A percentile compares a stretch with the other conserved stretches of the same genome.
Conservation (phyloP, 2,888 invertebrate species). For the Oscheius sp. region DNA sequence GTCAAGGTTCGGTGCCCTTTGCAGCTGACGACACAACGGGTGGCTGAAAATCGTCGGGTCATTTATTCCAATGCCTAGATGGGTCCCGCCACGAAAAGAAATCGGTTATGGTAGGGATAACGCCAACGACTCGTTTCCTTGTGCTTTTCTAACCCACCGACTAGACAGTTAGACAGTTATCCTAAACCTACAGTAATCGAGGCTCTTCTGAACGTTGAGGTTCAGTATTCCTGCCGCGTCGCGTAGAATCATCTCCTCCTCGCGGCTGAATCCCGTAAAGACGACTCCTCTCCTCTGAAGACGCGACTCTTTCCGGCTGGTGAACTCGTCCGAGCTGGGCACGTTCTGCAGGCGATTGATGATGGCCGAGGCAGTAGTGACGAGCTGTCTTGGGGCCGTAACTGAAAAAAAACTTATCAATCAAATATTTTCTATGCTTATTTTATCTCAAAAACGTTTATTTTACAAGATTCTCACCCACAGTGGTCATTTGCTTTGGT, state of each 20-base stretch:
- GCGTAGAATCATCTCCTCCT: slow-evolving; percentile 39
- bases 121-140: too few relatives aligned
- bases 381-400: background rate
- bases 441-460: too few relatives aligned
- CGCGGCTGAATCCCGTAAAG: slow-evolving; percentile 45
- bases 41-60: slow-evolving; percentile 20
- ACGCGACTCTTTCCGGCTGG: background rate
- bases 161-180: background rate
- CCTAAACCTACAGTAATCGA: slow-evolving; percentile 14
- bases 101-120: too few relatives aligned
- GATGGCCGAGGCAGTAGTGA: slow-evolving; percentile 26
- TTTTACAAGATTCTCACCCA: too few relatives aligned
- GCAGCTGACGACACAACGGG: slow-evolving; percentile 45
- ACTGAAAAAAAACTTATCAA: background rate
- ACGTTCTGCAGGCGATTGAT: slow-evolving; percentile 29
- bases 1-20: slow-evolving; percentile 47
- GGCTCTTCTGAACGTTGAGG: slow-evolving; percentile 29
- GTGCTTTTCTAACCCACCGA: too few relatives aligned
- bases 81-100: too few relatives aligned
- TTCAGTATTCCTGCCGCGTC: slow-evolving; percentile 34
- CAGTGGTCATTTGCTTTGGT: too few relatives aligned
- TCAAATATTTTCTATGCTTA: too few relatives aligned
- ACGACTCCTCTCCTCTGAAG: slow-evolving; percentile 38
- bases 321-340: slow-evolving; percentile 36
- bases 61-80: background rate